Evolutionary conservation across 2,888 invertebrate species (phyloP).

Genomic region (Schizaphis graminum): DNA sequence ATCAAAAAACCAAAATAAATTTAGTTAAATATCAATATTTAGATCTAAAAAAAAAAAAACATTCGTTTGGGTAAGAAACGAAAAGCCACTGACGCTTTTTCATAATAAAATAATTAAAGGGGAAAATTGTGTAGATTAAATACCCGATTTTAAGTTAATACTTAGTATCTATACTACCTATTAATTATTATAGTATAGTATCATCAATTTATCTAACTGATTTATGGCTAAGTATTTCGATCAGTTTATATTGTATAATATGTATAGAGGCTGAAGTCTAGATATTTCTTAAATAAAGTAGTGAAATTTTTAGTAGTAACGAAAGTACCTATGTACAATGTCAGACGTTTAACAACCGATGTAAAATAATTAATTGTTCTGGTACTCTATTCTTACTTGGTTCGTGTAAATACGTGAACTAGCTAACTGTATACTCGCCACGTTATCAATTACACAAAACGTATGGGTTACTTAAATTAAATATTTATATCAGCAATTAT

Average conservation of each 20-base stretch:
- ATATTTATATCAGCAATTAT: slow-evolving; percentile 3
- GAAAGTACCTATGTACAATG: not conserved
- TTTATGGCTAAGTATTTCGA: not conserved
- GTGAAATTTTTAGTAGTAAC: not conserved
- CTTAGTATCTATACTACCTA: not conserved
- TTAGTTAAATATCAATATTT: too few relatives aligned
- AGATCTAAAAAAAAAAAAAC: too few relatives aligned
- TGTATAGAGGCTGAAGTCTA: not conserved
- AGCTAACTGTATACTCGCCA: not conserved
- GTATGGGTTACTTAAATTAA: not conserved
- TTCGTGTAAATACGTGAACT: not conserved
- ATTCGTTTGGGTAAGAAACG: too few relatives aligned
- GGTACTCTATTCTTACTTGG: not conserved
- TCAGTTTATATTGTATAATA: not conserved
- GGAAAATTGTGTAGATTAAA: not conserved
- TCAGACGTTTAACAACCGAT: not conserved
- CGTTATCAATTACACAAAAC: not conserved
- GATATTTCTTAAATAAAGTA: not conserved
- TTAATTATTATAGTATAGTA: too few relatives aligned
- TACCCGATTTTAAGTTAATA: not conserved
- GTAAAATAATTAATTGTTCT: not conserved
- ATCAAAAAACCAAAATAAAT: too few relatives aligned
- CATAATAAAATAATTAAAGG: too few relatives aligned
- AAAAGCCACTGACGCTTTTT: too few relatives aligned
- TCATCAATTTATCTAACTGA: not conserved